A percentile compares a stretch with the other conserved stretches of the same genome.
Conservation (phyloP, 2,888 invertebrate species). For the Agriopis leucophaearia region DNA sequence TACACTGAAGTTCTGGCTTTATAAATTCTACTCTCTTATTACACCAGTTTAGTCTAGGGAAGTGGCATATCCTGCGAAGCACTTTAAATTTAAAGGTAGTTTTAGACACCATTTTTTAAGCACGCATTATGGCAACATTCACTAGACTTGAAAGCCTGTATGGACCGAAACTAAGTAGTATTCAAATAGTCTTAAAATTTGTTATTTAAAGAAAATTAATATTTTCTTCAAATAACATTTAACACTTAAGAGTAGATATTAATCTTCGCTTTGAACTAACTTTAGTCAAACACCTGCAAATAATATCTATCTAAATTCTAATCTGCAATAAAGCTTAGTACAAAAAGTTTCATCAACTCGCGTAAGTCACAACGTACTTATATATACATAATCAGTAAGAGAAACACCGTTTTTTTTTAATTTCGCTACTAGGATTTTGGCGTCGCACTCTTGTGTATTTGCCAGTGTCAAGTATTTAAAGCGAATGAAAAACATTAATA, state of each 20-base stretch:
- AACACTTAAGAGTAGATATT: slow-evolving; percentile 4
- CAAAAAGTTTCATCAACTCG: slow-evolving; percentile 23
- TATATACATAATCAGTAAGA: slow-evolving; percentile 26
- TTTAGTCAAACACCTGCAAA: slow-evolving; percentile 15
- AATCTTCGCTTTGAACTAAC: slow-evolving; percentile 10
- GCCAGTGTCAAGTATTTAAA: no score
- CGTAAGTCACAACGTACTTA: slow-evolving; percentile 2
- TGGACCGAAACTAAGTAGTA: no score
- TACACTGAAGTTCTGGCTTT: slow-evolving; percentile 10
- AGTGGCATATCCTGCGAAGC: slow-evolving; percentile 19
- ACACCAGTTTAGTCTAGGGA: slow-evolving; percentile 20
- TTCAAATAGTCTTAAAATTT: no score
- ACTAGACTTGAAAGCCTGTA: neutral
- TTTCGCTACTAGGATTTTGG: no score
- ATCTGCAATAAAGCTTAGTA: slow-evolving; percentile 27
- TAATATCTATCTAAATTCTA: slow-evolving; percentile 30
- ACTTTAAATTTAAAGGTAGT: slow-evolving; percentile 19
- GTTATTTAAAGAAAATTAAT: neutral
- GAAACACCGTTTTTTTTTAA: no score
- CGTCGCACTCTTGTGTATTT: no score
- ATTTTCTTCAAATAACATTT: neutral
- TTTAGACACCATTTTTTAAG: neutral
- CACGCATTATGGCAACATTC: neutral
- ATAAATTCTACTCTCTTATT: slow-evolving; percentile 24
- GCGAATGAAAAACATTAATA: no score